Percentiles rank a stretch among this genome's conserved stretches.
Evolutionary conservation across 2,797 vertebrate species (phyloP).

Genomic region (Gallinago nigripennis): DNA sequence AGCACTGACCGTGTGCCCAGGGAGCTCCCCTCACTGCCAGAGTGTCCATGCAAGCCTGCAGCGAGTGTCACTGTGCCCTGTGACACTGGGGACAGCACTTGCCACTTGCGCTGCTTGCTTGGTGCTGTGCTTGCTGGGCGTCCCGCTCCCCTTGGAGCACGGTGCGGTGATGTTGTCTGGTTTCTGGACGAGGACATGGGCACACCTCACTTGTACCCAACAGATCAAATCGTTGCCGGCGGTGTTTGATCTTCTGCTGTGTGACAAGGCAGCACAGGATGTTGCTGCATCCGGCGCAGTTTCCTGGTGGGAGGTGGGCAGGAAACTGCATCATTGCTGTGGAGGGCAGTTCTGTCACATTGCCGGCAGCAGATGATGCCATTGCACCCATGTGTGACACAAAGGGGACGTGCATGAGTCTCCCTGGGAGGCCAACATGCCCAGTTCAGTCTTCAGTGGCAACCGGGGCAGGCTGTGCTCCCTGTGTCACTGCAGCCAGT

Average conservation of each 20-base stretch:
- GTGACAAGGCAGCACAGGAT: neutral
- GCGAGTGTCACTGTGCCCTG: rapidly evolving
- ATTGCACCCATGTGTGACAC: neutral
- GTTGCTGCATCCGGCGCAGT: neutral
- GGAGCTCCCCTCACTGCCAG: rapidly evolving
- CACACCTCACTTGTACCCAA: rapidly evolving
- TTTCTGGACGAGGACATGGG: neutral
- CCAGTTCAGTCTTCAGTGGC: neutral
- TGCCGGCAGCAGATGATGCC: neutral
- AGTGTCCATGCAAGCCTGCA: neutral
- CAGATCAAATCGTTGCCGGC: neutral
- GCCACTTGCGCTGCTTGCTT: neutral
- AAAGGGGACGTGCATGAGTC: neutral
- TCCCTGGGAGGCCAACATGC: neutral
- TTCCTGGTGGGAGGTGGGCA: neutral
- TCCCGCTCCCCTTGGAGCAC: neutral
- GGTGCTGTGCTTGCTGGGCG: rapidly evolving
- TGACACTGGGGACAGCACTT: neutral
- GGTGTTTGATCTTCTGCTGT: slow-evolving; percentile 2
- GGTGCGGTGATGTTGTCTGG: neutral
- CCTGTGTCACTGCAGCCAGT: neutral
- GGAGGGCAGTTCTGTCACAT: neutral
- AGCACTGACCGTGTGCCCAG: rapidly evolving
- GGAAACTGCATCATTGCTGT: neutral
- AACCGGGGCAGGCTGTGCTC: neutral